Evolutionary conservation across 1,140 invertebrate genomes (phyloP).

Genomic region (Anastrepha obliqua): DNA sequence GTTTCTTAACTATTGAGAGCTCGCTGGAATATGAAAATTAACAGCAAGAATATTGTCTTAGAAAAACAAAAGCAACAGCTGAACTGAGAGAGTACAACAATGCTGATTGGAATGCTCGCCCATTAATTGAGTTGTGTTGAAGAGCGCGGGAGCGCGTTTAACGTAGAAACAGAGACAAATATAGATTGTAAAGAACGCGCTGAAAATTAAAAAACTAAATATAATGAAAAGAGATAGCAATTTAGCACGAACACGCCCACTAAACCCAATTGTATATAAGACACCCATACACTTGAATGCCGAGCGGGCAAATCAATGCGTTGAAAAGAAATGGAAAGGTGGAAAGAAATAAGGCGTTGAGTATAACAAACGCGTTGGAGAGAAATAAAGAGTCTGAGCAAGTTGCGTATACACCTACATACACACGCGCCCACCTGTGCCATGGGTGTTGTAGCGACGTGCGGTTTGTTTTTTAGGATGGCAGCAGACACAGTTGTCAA

Average conservation of each 20-base stretch:
- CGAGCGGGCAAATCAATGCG: not conserved
- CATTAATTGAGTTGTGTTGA: slow-evolving; percentile 2
- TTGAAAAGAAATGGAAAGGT: not conserved
- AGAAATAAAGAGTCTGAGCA: not conserved
- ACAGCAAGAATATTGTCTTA: not conserved
- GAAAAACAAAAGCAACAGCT: not conserved
- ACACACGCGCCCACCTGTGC: not conserved
- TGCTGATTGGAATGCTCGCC: not conserved
- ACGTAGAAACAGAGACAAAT: not conserved
- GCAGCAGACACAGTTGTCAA: slow-evolving; percentile 51
- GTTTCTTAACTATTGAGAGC: not conserved
- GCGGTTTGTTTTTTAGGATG: not conserved
- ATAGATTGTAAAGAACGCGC: not conserved
- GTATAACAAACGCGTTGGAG: not conserved
- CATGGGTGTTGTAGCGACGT: not conserved
- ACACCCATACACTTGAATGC: not conserved
- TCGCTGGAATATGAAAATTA: not conserved
- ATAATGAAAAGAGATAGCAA: not conserved
- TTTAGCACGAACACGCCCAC: not conserved
- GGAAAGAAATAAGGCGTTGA: not conserved
- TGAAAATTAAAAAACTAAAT: too few relatives aligned
- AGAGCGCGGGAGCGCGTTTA: not conserved
- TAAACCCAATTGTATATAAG: not conserved
- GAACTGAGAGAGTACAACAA: not conserved
- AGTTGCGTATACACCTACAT: not conserved